These are phyloP conservation scores for Sebastiscus tertius DNA, from an alignment of 2,797 vertebrate species.

Conservation along the genomic window DNA sequence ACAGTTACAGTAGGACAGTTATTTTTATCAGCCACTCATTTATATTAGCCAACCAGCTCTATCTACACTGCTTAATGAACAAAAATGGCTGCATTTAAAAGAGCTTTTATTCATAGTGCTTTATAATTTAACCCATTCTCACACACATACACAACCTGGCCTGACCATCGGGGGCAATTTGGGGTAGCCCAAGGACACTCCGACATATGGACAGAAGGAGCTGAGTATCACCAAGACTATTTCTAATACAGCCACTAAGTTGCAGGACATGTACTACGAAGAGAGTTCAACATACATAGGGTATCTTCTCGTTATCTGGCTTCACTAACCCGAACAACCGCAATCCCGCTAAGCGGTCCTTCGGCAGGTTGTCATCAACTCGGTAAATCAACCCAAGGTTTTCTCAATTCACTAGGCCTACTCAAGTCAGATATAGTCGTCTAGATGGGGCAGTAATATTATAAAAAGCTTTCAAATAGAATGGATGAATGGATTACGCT, in stretches of 20 bases:
- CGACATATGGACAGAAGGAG: background rate
- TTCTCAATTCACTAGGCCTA: too few relatives aligned
- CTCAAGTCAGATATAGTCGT: too few relatives aligned
- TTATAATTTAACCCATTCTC: background rate
- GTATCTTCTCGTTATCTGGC: too few relatives aligned
- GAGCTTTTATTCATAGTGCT: background rate
- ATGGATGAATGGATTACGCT: too few relatives aligned
- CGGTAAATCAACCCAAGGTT: too few relatives aligned
- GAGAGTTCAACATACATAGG: too few relatives aligned
- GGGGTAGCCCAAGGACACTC: background rate
- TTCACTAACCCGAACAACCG: too few relatives aligned
- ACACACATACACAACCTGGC: too few relatives aligned
- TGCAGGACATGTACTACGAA: background rate
- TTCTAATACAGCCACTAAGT: background rate
- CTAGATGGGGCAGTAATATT: too few relatives aligned
- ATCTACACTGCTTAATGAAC: background rate
- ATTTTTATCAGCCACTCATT: background rate
- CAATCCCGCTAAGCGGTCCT: too few relatives aligned
- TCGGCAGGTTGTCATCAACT: too few relatives aligned
- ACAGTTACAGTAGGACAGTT: background rate
- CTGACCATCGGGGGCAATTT: background rate
- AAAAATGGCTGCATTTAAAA: background rate
- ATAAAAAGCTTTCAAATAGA: too few relatives aligned
- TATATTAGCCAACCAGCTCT: background rate
- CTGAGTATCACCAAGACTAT: background rate